Evolutionary conservation across 2,888 invertebrate genomes (phyloP).

Genomic region (Melanostoma scalare): DNA sequence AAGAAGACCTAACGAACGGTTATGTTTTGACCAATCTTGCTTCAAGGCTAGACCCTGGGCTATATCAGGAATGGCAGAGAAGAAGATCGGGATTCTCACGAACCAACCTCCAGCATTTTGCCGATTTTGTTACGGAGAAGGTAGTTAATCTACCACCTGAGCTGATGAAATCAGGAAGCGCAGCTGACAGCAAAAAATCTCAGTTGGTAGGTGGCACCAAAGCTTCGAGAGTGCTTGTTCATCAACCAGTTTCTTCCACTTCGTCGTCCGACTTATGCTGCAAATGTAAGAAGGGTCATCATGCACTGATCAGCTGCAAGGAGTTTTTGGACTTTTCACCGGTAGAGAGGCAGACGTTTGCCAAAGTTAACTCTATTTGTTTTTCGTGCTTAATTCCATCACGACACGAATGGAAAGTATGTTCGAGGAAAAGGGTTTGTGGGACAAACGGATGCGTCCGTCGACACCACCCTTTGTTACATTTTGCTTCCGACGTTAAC

Average conservation of each 20-base stretch:
- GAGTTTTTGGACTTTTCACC: neutral
- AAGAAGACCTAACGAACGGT: conserved; percentile 5
- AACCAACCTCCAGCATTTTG: too few species aligned
- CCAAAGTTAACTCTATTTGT: neutral
- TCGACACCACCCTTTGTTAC: neutral
- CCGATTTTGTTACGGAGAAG: too few species aligned
- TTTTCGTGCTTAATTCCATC: neutral
- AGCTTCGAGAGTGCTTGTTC: neutral
- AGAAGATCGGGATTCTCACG: too few species aligned
- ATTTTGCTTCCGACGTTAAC: neutral
- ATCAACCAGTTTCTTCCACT: neutral
- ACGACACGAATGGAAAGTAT: neutral
- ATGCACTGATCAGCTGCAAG: neutral
- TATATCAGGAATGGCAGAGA: too few species aligned
- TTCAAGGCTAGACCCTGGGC: neutral
- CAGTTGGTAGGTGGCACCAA: neutral
- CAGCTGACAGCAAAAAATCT: neutral
- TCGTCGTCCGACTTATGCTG: neutral
- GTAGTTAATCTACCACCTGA: too few species aligned
- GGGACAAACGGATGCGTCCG: neutral
- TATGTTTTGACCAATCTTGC: neutral
- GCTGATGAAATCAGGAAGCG: neutral
- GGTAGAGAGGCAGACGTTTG: neutral
- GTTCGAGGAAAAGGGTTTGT: neutral
- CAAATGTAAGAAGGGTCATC: neutral